Base-by-base conservation (phyloP, 2,797 vertebrate genomes). In the Eremophila alpestris region DNA sequence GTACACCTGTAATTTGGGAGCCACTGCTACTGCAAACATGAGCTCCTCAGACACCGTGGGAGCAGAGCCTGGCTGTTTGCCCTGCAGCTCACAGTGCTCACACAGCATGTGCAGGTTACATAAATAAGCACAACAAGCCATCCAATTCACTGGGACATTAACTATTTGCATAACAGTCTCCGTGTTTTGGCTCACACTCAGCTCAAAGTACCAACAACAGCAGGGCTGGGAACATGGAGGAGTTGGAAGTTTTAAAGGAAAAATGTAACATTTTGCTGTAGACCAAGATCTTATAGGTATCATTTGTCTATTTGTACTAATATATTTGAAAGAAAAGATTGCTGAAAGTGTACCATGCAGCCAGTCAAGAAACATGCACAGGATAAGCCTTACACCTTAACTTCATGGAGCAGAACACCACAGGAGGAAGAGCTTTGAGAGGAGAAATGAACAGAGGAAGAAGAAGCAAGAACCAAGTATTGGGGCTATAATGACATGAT, bases 111-210 rank as follows among this genome's bases (percentile, higher is more conserved):
- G 60, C 55, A 45, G 48, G 68, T 76, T 84, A 63, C 52, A 89
- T 89, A 96, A 93, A 95, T 69, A 87, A 91, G 56, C n/a, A 89
- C 55, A 76, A 91, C 55, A 78, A 92, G 70, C 26, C 81, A 40
- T 55, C 63, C 82, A 36, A 40, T 56, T 82, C 68, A 56, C 83
- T 93, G 77, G 24, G 65, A 56, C 41, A 10, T 32, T n/a, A 83
- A 90, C 76, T 17, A 41, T 80, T 84, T 92, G 81, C 84, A 70
- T 70, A 90, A 82, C 1, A 67, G 77, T 70, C 45, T 76, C 55
- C 0, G 1, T 34, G 34, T 69, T 89, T 75, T 59, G 32, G 45
- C 36, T 90, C 17, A 20, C 22, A 36, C 2, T 6, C 59, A 52
- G 40, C 73, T 45, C 17, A 26, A 87, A 76, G 46, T 7, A 69